These are phyloP conservation scores for Neomorphus geoffroyi DNA, from an alignment of 2,797 vertebrate species.

Conservation along the genomic window DNA sequence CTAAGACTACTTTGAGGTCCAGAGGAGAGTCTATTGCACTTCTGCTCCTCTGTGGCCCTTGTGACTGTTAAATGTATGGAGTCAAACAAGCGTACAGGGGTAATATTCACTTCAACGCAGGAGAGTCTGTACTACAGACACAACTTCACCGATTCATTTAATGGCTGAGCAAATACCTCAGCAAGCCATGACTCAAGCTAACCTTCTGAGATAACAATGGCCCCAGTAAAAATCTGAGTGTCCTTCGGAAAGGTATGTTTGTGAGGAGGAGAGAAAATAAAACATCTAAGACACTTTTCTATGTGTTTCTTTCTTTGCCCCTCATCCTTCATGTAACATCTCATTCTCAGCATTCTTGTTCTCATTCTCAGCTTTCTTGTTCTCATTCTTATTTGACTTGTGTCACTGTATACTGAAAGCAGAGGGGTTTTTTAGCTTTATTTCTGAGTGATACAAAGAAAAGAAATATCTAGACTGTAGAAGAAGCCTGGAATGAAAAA, in stretches of 20 bases:
- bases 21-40: background rate
- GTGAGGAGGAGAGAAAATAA: background rate
- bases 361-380: background rate
- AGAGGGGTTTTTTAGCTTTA: background rate
- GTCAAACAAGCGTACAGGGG: background rate
- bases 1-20: background rate
- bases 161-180: background rate
- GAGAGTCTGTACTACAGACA: background rate
- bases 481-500: background rate
- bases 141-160: background rate
- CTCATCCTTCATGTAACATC: background rate
- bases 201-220: background rate
- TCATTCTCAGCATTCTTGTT: background rate
- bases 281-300: background rate
- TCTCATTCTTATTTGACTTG: background rate
- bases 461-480: background rate
- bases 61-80: background rate
- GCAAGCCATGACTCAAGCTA: background rate
- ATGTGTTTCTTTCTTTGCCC: background rate
- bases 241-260: background rate
- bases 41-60: background rate
- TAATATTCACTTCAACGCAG: background rate
- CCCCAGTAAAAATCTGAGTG: background rate
- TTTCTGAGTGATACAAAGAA: background rate
- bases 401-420: background rate